Evolutionary conservation across 2,113 vertebrate species (phyloP), one percentile per base, ranked within the genome.

Genomic region (Marmota monax): DNA sequence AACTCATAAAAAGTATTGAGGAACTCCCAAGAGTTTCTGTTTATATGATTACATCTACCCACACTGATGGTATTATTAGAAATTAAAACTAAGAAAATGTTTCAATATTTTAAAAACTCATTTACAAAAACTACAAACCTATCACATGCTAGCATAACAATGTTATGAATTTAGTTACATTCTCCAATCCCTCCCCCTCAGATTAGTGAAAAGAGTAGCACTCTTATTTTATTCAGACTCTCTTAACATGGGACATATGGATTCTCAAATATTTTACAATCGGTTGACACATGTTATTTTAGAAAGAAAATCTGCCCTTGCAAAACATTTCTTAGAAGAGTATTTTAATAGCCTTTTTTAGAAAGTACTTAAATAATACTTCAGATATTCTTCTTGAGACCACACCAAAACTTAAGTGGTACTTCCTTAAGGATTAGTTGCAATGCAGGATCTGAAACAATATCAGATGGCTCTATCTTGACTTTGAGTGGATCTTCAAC

Each of bases 51-150:
- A 4, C 25, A 70, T 45, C 42, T 48, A 51, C 8, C 16, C 14
- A 37, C 37, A 65, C 34, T 61, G 69, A n/a, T 22, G 25, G 4
- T 1, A 61, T 56, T 1, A 61, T 56, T 87, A 23, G 14, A 77
- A 89, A 88, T 61, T 67, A 97, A 97, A 80, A 86, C 10, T 2
- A 27, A 94, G 25, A 69, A 84, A 39, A 8, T 34, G 56, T 58
- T 58, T 17, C 78, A 80, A 39, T 32, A 61, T 20, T 84, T n/a
- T 58, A 34, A 72, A 82, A 84, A 53, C 14, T 82, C n/a, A 92
- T 29, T 53, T 70, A 76, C 83, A 88, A 93, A 70, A 45, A 89
- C 20, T 23, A 58, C 73, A 87, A 94, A 58, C 23, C 4, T 51
- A 77, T 42, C n/a, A 69, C 14, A 22, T 45, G 7, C 25, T 63